Base-by-base conservation (phyloP, 2,888 invertebrate genomes). In the Drosophila incognita region DNA sequence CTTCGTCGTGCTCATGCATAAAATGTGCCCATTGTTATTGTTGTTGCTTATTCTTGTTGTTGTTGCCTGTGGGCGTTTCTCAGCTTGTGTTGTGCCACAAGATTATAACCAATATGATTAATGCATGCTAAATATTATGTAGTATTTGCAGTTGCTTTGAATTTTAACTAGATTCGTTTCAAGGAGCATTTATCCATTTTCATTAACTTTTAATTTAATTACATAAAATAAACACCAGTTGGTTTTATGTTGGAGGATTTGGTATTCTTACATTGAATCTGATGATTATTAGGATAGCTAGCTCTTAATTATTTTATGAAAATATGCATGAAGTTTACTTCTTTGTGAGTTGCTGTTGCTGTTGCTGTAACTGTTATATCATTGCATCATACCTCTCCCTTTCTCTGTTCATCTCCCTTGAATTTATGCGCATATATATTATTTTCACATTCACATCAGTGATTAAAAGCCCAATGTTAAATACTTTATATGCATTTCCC, bases 1-100 rank as follows among this genome's bases (percentile, higher is more conserved):
- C 84, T 86, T 84, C 76, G 65, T 33, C 46, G 69, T 76, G 83
- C 71, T 83, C 78, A 72, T 81, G 75, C 86, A 87, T 76, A 71
- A 73, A 75, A 72, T 81, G 61, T 67, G 69, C n/a, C 46, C 64
- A 67, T 62, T 67, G 40, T 57, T 38, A 36, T 57, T 72, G 57
- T 61, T 36, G 56, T 40, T 62, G 48, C n/a, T 61, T 31, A 46
- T 31, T 59, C 36, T n/a, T 67, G 29, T 10, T 57, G 18, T 38
- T 52, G 21, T 33, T 62, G 40, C 24, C 73, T 59, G 31, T 27
- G 38, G 27, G n/a, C 54, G 29, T 27, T 59, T 29, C 33, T 27
- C 27, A 52, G 35, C 62, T 40, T 36, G 42, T 52, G 49, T 11
- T 57, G 57, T 52, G 48, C 21, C 69, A 33, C 56, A 54, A 64